Base-by-base conservation (phyloP, 2,113 vertebrate genomes). In the Xiphophorus maculatus region DNA sequence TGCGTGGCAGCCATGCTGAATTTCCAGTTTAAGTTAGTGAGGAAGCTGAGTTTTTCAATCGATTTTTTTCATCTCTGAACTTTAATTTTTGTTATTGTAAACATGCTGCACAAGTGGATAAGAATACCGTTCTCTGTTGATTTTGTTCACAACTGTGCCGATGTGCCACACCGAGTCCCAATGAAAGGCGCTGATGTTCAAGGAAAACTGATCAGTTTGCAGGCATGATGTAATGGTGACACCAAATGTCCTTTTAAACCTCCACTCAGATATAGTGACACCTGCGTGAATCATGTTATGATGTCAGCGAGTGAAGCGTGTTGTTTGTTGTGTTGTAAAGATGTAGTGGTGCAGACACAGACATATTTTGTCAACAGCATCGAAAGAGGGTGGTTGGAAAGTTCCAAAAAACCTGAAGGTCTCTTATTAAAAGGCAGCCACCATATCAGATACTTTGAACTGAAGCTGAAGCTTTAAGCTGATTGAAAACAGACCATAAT, bases 281-380 rank as follows among this genome's bases (percentile, higher is more conserved):
- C 81, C 76, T 51, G 33, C 25, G 35, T 32, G 71, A 82, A 77
- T 79, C 60, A 33, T 33, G 3, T 54, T 76, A 10, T 51, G 75
- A 66, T 76, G 78, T 68, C 80, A 65, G 54, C 77, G 79, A 73
- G 66, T 63, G n/a, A 33, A 33, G 63, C n/a, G 79, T 91, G 86
- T 88, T 92, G 83, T 82, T 78, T 81, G 86, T 91, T 78, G 74
- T 30, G 11, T 54, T 6, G 75, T 86, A 75, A 73, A 77, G 84
- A 87, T 80, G 58, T 73, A 79, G 81, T 72, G 64, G 80, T 69
- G 81, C 83, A 83, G 77, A 85, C 74, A 63, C 7, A 68, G 35
- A 27, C 10, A 35, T 92, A 87, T 93, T 94, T 74, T 82, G 91
- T 84, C 90, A 92, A 94, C 88, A 93, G 62, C 0, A 0, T 11